Evolutionary conservation across 1,140 invertebrate species (phyloP), one percentile per base, ranked within the genome.

Genomic region (Meloidogyne exigua): DNA sequence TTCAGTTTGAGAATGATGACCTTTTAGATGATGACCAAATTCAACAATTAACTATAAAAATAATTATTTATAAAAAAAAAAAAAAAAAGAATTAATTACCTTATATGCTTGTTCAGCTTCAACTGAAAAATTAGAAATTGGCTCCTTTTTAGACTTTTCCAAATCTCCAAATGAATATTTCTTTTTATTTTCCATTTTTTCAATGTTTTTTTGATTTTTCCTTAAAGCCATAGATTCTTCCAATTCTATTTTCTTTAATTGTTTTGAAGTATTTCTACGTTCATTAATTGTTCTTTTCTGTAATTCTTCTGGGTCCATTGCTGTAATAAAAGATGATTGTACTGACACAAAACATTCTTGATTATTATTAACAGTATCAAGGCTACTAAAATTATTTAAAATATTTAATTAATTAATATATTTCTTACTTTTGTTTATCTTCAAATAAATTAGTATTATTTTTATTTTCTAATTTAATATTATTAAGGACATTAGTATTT

Each of bases 41-140:
- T 86, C 81, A 13, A 86, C 85, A 4, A 86, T 68, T 12, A 87
- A 71, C 49, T 57, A n/a, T 7, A n/a, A 57, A 57, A 57, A n/a
- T n/a, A 57, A n/a, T 9, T 44, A 44, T 2, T 44, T 44, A 44
- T 44, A 18, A 44, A 18, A 9, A 15, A 57, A 57, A n/a, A 7
- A 32, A 18, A 44, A 18, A 9, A 15, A 57, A 57, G 9, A 7
- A 32, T 32, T 32, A 57, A 57, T n/a, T 57, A 12, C 49, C 39
- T 87, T 87, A 67, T 87, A 87, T 18, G 85, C 85, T 63, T 80
- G 81, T 73, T 87, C 85, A 1, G 85, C 85, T 68, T 88, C 85
- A 12, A 79, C 49, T 9, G 85, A 76, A 86, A 86, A 87, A 69
- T 81, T 78, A 11, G 44, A 21, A 15, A 65, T 15, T 25, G 36